These are phyloP conservation scores for Cichladusa arquata DNA, from an alignment of 2,113 vertebrate genomes.

Conservation along the genomic window DNA sequence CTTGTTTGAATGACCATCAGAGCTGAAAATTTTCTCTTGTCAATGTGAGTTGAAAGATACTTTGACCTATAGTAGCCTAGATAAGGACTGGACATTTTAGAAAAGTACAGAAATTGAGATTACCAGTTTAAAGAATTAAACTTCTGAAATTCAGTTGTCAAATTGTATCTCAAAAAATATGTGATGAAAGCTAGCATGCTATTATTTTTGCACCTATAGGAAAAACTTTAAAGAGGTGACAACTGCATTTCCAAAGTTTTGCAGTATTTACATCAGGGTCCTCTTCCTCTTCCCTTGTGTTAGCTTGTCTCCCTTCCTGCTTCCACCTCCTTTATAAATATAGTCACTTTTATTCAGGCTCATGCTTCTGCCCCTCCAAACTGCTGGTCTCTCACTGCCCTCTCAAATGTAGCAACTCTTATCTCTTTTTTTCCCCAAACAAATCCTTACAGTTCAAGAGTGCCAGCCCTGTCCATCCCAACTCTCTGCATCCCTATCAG, in stretches of 20 bases:
- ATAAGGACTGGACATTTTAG: neutral
- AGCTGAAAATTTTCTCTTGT: neutral
- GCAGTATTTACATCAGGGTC: neutral
- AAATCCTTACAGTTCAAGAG: neutral
- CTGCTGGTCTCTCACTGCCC: neutral
- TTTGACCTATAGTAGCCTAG: neutral
- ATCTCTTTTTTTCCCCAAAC: neutral
- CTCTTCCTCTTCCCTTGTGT: neutral
- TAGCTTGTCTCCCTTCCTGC: neutral
- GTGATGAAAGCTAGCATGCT: neutral
- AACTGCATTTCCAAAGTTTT: neutral
- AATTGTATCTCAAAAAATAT: neutral
- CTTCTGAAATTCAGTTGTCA: neutral
- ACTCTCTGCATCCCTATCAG: neutral
- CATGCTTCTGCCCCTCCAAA: neutral
- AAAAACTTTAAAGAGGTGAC: neutral
- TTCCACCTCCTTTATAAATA: neutral
- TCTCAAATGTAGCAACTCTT: neutral
- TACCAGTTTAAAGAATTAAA: slow-evolving; percentile 11
- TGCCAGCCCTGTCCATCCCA: neutral
- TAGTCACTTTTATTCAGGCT: neutral
- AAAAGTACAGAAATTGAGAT: neutral
- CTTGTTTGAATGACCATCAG: neutral
- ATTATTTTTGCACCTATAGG: neutral
- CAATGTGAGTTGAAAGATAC: neutral